Conservation (phyloP, 2,888 invertebrate genomes). For the Drosophila falleni region DNA sequence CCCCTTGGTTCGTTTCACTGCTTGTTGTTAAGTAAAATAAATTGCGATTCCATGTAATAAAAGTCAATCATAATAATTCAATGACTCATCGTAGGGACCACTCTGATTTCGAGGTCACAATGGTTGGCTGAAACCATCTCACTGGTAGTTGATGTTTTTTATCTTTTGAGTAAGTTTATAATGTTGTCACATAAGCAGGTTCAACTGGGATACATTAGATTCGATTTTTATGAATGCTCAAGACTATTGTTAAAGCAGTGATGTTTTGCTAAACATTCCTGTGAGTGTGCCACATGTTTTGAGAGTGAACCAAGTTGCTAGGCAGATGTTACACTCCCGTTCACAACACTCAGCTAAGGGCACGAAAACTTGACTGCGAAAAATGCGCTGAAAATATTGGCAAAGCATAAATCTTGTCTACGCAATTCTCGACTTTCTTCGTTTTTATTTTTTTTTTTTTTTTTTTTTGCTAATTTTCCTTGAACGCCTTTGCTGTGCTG, state of each 20-base stretch:
- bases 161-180: slow-evolving; percentile 8
- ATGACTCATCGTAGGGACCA: slow-evolving; percentile 62
- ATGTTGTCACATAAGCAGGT: slow-evolving; percentile 11
- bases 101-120: slow-evolving; percentile 31
- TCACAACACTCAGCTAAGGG: background rate
- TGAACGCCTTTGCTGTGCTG: background rate
- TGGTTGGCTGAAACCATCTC: slow-evolving; percentile 25
- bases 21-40: slow-evolving; percentile 80
- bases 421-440: slow-evolving; percentile 30
- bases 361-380: slow-evolving; percentile 38
- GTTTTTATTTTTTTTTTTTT: slow-evolving; percentile 3
- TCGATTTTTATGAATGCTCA: slow-evolving; percentile 5
- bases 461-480: slow-evolving; percentile 27
- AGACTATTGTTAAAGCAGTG: slow-evolving; percentile 24
- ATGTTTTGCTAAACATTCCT: background rate
- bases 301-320: slow-evolving; percentile 7
- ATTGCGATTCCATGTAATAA: slow-evolving; percentile 80
- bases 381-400: slow-evolving; percentile 57
- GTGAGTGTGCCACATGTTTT: slow-evolving; percentile 7
- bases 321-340: slow-evolving; percentile 38
- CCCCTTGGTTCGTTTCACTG: slow-evolving; percentile 37
- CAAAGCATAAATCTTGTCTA: slow-evolving; percentile 61
- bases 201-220: slow-evolving; percentile 13
- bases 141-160: background rate
- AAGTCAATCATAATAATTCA: slow-evolving; percentile 82